These are phyloP conservation scores for Paracanthobrama guichenoti DNA, from an alignment of 2,113 vertebrate species.

Conservation along the genomic window DNA sequence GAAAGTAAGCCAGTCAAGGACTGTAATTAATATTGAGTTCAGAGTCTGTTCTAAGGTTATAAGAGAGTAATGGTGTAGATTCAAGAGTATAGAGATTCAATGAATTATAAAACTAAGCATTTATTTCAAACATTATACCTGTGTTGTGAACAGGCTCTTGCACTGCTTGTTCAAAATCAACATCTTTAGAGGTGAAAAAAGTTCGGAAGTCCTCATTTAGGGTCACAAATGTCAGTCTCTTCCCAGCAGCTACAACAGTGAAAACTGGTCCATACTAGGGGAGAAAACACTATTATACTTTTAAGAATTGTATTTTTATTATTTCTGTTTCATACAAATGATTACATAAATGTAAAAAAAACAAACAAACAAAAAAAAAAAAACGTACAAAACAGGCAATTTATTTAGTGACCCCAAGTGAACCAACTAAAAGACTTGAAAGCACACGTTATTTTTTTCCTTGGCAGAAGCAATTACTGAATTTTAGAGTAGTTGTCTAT, in stretches of 20 bases:
- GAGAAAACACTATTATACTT: constrained; percentile 1
- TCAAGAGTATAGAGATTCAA: background rate
- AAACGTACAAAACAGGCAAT: background rate
- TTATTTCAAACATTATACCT: constrained; percentile 66
- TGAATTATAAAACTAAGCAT: background rate
- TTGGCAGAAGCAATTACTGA: constrained; percentile 1
- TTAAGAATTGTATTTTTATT: background rate
- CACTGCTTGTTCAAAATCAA: constrained; percentile 81
- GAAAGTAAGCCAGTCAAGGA: background rate
- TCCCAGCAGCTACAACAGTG: constrained; percentile 78
- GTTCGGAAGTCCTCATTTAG: constrained; percentile 76
- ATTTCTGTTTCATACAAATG: background rate
- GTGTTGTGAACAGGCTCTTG: constrained; percentile 73
- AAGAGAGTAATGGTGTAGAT: background rate
- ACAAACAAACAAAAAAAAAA: no score
- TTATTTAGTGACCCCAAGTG: background rate
- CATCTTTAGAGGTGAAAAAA: constrained; percentile 80
- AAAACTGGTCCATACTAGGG: constrained; percentile 80
- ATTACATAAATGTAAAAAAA: background rate
- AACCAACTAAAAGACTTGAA: background rate
- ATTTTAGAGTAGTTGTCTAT: background rate
- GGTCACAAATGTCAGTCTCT: constrained; percentile 81
- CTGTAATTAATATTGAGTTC: background rate
- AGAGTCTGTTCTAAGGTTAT: constrained; percentile 7
- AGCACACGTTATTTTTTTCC: background rate